Percentiles rank a stretch among this genome's conserved stretches.
phyloP scores from a whole-genome alignment of 2,888 invertebrate species.

The Cremastinae sp. region DNA sequence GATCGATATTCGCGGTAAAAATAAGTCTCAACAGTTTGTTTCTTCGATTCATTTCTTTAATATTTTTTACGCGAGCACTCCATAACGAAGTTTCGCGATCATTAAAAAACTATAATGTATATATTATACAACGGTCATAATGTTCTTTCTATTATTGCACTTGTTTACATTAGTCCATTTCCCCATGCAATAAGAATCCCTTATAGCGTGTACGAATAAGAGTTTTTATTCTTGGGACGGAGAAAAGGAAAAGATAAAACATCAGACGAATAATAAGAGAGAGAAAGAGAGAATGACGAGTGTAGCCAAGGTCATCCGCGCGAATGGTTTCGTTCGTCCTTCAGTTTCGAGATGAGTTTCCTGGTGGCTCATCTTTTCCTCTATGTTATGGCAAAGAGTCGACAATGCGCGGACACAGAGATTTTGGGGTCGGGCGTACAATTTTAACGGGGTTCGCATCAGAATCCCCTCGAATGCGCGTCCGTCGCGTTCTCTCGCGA shows the following conservation, averaged over 20 bases:
- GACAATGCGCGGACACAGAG: slow-evolving; percentile 41
- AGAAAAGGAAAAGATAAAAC: slow-evolving; percentile 37
- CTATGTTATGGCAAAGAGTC: too few species aligned
- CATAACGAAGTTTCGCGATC: too few species aligned
- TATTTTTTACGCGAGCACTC: too few species aligned
- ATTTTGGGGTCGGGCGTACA: slow-evolving; percentile 58
- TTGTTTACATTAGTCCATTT: slow-evolving; percentile 54
- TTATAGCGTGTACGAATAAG: slow-evolving; percentile 1
- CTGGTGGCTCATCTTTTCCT: too few species aligned
- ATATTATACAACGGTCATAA: too few species aligned
- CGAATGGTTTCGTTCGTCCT: slow-evolving; percentile 26
- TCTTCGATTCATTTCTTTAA: too few species aligned
- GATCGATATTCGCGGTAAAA: too few species aligned
- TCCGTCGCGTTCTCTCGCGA: slow-evolving; percentile 19
- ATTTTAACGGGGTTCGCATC: slow-evolving; percentile 61
- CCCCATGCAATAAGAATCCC: slow-evolving; percentile 55
- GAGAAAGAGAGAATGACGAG: slow-evolving; percentile 23
- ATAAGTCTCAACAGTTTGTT: too few species aligned
- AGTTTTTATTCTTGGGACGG: slow-evolving; percentile 34
- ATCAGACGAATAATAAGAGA: slow-evolving; percentile 21
- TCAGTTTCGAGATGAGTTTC: slow-evolving; percentile 30
- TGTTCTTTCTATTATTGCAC: too few species aligned
- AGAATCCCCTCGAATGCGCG: slow-evolving; percentile 32
- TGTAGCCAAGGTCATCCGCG: slow-evolving; percentile 52
- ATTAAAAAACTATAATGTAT: too few species aligned